Percentiles rank a stretch among this genome's conserved stretches.
Conservation (phyloP, 2,888 invertebrate genomes). For the Meteorus colon region DNA sequence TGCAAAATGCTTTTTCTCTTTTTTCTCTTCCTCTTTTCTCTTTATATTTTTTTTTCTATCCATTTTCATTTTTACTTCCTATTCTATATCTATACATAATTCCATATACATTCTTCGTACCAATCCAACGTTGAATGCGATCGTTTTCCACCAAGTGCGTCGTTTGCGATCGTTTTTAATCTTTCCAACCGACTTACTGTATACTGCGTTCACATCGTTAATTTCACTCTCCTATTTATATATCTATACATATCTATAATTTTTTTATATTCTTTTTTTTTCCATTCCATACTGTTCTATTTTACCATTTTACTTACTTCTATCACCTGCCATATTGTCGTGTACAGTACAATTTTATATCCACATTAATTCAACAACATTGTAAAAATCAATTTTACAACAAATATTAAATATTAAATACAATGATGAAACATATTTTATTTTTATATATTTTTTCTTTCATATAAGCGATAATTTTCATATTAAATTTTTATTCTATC, state of each 20-base stretch:
- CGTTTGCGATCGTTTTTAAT: slow-evolving; percentile 1
- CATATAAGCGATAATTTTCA: no score
- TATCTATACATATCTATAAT: not conserved
- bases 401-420: not conserved
- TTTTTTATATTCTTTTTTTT: not conserved
- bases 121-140: not conserved
- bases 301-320: not conserved
- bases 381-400: not conserved
- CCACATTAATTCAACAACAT: not conserved
- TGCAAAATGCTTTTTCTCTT: no score
- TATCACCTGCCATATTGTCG: slow-evolving; percentile 3
- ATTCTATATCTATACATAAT: not conserved
- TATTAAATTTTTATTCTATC: no score
- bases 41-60: no score
- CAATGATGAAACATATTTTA: not conserved
- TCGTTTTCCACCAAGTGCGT: slow-evolving; percentile 2
- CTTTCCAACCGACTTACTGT: slow-evolving; percentile 7
- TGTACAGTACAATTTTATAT: not conserved
- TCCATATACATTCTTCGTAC: not conserved
- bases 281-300: not conserved
- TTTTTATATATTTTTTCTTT: no score
- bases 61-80: not conserved
- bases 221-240: not conserved
- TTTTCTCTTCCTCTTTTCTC: no score
- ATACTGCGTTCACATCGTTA: not conserved